Evolutionary conservation across 2,113 vertebrate species (phyloP).

Genomic region (Toxostoma redivivum): DNA sequence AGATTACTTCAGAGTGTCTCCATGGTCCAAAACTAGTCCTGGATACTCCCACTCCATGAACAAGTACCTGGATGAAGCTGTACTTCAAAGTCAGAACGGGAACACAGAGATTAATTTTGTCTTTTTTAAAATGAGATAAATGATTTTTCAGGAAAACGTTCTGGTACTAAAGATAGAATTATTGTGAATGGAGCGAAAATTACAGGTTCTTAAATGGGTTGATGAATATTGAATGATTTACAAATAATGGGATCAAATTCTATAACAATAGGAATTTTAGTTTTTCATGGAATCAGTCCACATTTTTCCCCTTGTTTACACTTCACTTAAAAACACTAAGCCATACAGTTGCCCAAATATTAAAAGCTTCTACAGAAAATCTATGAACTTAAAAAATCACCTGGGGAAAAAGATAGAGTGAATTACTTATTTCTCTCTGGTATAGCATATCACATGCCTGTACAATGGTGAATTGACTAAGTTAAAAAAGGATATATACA

Average conservation of each 20-base stretch:
- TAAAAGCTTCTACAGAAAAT: not conserved
- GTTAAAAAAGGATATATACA: not conserved
- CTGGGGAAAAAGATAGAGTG: not conserved
- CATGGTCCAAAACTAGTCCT: not conserved
- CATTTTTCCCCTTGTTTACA: not conserved
- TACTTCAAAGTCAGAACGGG: not conserved
- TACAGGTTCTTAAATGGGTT: not conserved
- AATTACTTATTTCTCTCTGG: slow-evolving; percentile 17
- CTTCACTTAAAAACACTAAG: not conserved
- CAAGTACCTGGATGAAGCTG: not conserved
- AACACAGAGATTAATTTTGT: not conserved
- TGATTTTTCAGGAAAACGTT: not conserved
- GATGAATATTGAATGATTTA: not conserved
- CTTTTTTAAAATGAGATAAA: not conserved
- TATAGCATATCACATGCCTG: not conserved
- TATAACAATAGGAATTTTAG: not conserved
- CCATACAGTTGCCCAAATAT: not conserved
- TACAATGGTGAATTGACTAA: not conserved
- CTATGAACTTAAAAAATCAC: not conserved
- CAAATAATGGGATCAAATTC: not conserved
- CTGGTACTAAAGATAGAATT: accelerated
- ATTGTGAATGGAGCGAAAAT: not conserved
- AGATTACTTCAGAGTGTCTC: not conserved
- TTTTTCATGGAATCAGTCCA: not conserved
- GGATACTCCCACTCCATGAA: not conserved